Evolutionary conservation across 2,113 vertebrate species (phyloP), one percentile per base, ranked within the genome.

Genomic region (Sturnira hondurensis): DNA sequence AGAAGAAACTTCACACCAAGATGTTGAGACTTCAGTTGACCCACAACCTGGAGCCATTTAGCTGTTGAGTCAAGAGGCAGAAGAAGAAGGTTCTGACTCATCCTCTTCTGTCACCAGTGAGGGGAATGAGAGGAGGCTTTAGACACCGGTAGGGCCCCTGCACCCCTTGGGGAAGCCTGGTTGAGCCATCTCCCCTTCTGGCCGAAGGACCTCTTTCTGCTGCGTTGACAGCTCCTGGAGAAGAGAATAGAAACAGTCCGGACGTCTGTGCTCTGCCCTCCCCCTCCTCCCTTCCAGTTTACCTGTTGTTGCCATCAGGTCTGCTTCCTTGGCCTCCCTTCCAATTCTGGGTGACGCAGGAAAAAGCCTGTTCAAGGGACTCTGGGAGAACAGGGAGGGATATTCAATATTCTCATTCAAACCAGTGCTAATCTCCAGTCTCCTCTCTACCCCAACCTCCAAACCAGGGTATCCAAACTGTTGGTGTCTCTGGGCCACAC

Each of bases 221-320:
- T 92, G 95, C 56, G 58, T 65, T 22, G 77, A 85, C 65, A 91
- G 22, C 71, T 82, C 96, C 98, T 97, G 70, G 67, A 70, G 43
- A 68, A 93, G 50, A 80, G 52, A 26, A 93, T 41, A 85, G 28
- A 91, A 81, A 47, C 19, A 80, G 52, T 9, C 38, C 33, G n/a
- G 38, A 63, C 11, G 11, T 38, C 76, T 41, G 50, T 4, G 54
- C 28, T 45, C 63, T 4, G 4, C 28, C 65, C 52, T 43, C 4
- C 2, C 41, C 7, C 17, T 2, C 7, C 0, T 2, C 19, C 61
- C 12, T 26, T 38, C 14, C n/a, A 38, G 50, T 52, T 80, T 91
- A 65, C 87, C 70, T 94, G 76, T 38, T 38, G 73, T 67, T 56
- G 31, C 94, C 68, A n/a, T 17, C 33, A 9, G 6, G 71, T 56